Conservation (phyloP, 2,113 vertebrate species). For the Melospiza melodia region DNA sequence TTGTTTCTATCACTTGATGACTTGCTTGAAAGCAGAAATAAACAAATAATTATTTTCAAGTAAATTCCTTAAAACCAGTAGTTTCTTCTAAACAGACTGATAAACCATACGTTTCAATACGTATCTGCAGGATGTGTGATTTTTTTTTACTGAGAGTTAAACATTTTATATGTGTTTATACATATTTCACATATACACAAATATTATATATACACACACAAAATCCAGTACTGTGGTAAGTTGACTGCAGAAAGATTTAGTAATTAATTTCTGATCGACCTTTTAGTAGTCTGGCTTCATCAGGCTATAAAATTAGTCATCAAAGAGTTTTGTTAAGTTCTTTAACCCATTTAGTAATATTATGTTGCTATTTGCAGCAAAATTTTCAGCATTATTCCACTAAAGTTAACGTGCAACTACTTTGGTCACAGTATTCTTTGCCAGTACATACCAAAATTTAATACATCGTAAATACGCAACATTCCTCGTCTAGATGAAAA, state of each 20-base stretch:
- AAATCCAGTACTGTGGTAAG: not conserved
- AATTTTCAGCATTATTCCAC: not conserved
- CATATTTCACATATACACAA: not conserved
- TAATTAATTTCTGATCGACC: not conserved
- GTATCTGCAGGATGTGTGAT: not conserved
- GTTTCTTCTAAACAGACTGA: not conserved
- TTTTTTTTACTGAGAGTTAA: not conserved
- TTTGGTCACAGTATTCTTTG: not conserved
- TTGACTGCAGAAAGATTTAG: not conserved
- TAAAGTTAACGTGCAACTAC: not conserved
- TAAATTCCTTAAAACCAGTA: not conserved
- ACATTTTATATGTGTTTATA: not conserved
- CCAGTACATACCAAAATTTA: not conserved
- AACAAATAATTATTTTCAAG: not conserved
- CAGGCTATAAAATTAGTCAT: not conserved
- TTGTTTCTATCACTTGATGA: not conserved
- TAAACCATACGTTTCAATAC: rapidly evolving
- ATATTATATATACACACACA: not conserved
- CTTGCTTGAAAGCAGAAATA: not conserved
- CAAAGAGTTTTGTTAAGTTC: not conserved
- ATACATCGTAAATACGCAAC: not conserved
- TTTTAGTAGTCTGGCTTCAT: not conserved
- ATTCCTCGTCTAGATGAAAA: not conserved
- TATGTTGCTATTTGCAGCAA: not conserved
- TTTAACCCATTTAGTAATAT: not conserved